Conservation (phyloP, 2,797 vertebrate species). For the Sebastes minor region DNA sequence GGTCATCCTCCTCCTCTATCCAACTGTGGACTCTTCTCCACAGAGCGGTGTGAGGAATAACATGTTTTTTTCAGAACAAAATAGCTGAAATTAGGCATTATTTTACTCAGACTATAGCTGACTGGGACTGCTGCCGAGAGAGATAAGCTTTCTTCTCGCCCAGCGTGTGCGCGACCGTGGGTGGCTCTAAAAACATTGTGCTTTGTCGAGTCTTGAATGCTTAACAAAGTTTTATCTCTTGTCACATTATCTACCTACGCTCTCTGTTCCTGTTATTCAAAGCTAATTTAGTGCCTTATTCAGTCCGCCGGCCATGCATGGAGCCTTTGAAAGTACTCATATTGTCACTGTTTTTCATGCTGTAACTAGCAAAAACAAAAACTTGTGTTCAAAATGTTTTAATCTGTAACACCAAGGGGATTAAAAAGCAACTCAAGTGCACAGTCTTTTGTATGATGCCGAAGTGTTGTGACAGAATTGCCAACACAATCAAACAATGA, state of each 20-base stretch:
- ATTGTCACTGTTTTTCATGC: background rate
- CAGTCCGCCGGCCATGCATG: background rate
- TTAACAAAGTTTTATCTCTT: slow-evolving; percentile 34
- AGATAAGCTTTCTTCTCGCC: slow-evolving; percentile 4
- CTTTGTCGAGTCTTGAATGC: slow-evolving; percentile 32
- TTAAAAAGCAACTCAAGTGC: background rate
- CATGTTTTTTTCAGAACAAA: background rate
- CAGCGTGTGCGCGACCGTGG: slow-evolving; percentile 27
- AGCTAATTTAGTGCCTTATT: background rate
- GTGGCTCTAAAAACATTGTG: slow-evolving; percentile 22
- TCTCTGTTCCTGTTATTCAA: background rate
- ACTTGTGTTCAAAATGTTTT: background rate
- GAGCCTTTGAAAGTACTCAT: background rate
- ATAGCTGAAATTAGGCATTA: slow-evolving; percentile 16
- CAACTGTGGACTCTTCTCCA: background rate
- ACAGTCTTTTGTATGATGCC: background rate
- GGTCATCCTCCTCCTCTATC: background rate
- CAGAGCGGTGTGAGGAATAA: background rate
- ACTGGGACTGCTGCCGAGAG: slow-evolving; percentile 2
- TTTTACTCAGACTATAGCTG: background rate
- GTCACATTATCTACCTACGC: slow-evolving; percentile 31
- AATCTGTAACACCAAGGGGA: background rate
- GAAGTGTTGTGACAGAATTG: background rate
- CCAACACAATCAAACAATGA: background rate
- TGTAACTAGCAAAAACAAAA: background rate